Evolutionary conservation across 1,140 invertebrate genomes (phyloP), one percentile per base, ranked within the genome.

Genomic region (Dreissena polymorpha): DNA sequence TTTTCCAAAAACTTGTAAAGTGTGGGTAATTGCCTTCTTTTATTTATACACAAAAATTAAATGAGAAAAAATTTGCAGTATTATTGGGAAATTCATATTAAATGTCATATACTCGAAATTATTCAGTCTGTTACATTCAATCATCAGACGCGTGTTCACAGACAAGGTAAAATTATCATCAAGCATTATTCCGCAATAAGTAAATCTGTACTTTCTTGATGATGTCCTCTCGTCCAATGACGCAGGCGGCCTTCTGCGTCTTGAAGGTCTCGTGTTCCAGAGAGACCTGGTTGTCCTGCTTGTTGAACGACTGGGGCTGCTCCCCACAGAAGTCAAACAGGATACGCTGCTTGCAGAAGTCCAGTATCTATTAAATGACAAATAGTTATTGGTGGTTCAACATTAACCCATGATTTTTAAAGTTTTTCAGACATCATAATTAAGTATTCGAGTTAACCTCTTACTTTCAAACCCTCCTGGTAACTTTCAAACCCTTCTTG

Each of bases 301-400:
- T 85, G 39, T 85, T 84, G 39, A 85, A 86, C 60, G 88, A 77
- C 70, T 80, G 84, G 12, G 85, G 86, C 39, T 89, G 88, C 60
- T 92, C 89, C 18, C 91, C 91, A 81, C 88, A 89, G 67, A 87
- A 91, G 67, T 92, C 90, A 83, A 84, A 90, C 0, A 84, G 83
- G n/a, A 92, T 90, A 64, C 90, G 84, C 64, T 90, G 89, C 73
- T 89, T 88, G 74, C 90, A 85, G 83, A 92, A 92, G 25, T 91
- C 90, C 65, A 88, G 53, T 67, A 91, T 86, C 89, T 91, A 81
- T 18, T 86, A 85, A 13, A 60, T 81, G 23, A 55, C 51, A 73
- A 82, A 65, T 78, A 69, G 5, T 18, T 71, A 5, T n/a, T 63
- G 60, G 23, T 63, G 60, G 60, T 23, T 5, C 13, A 16, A 68